Evolutionary conservation across 2,888 invertebrate genomes (phyloP).

Genomic region (Apodemia zela): DNA sequence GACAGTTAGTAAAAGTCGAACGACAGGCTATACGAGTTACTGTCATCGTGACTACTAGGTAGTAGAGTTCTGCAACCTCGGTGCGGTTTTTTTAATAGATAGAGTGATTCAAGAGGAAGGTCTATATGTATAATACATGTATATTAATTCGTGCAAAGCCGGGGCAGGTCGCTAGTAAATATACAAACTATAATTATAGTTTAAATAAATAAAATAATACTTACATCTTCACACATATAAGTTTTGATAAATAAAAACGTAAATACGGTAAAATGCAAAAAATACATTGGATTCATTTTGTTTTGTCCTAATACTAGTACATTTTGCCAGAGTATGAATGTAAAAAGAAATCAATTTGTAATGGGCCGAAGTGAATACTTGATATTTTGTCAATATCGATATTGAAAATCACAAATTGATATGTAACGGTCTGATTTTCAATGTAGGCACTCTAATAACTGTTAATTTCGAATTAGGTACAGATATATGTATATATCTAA

Average conservation of each 20-base stretch:
- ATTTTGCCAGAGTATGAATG: not conserved
- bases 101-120: too few species aligned
- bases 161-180: too few species aligned
- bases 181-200: too few species aligned
- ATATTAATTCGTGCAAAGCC: too few species aligned
- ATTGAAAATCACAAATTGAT: not conserved
- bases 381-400: not conserved
- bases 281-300: not conserved
- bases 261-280: not conserved
- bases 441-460: not conserved
- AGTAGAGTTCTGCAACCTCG: too few species aligned
- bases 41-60: too few species aligned
- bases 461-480: too few species aligned
- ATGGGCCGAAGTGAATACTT: not conserved
- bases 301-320: not conserved
- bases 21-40: too few species aligned
- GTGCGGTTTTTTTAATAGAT: too few species aligned
- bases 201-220: not conserved
- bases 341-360: conserved; percentile 1
- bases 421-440: not conserved
- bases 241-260: not conserved
- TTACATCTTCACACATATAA: not conserved
- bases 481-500: too few species aligned
- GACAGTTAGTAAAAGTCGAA: too few species aligned
- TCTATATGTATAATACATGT: too few species aligned